Conservation (phyloP, 2,113 vertebrate species). For the Gambusia holbrooki region DNA sequence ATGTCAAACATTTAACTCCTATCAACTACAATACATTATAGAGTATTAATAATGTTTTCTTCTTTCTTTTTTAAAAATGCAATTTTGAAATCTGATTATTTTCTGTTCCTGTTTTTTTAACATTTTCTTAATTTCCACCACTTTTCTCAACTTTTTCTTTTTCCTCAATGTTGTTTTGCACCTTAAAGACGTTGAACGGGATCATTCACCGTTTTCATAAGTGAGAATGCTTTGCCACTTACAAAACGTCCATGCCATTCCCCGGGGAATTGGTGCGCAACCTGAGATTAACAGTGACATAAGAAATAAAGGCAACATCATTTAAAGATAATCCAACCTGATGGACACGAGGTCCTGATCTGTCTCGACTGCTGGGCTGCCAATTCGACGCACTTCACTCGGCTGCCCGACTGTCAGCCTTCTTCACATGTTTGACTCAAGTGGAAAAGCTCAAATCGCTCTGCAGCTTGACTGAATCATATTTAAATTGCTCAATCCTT, state of each 20-base stretch:
- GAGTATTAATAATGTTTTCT: no score
- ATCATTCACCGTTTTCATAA: no score
- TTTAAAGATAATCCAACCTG: neutral
- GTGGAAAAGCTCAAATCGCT: neutral
- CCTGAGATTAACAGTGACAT: slow-evolving; percentile 4
- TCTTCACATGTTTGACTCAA: neutral
- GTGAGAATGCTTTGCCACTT: neutral
- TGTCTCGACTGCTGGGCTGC: neutral
- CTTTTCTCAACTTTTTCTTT: no score
- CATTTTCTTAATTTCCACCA: no score
- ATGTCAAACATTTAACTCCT: no score
- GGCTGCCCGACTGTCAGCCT: neutral
- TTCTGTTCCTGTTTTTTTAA: no score
- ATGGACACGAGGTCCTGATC: neutral
- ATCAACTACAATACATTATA: no score
- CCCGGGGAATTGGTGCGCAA: neutral
- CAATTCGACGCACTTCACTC: neutral
- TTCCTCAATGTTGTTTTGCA: no score
- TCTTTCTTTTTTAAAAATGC: no score
- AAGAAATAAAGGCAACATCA: neutral
- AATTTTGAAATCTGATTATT: no score
- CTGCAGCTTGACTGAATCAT: slow-evolving; percentile 3
- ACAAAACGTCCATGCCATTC: neutral
- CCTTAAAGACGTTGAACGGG: no score
- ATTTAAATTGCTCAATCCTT: slow-evolving; percentile 1